Conservation (phyloP, 2,797 vertebrate genomes). For the Coregonus ussuriensis region DNA sequence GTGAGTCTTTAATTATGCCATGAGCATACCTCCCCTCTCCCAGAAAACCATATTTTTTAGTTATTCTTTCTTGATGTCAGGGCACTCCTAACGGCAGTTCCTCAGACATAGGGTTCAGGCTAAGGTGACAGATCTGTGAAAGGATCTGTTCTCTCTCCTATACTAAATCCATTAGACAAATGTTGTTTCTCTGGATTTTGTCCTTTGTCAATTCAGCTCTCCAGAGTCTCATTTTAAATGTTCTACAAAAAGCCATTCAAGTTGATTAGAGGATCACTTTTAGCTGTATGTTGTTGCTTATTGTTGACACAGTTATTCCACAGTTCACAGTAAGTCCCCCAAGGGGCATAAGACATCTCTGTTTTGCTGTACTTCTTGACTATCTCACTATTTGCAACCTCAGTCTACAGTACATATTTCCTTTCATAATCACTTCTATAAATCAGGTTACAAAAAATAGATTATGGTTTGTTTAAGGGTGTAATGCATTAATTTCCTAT, state of each 20-base stretch:
- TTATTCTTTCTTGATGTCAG: neutral
- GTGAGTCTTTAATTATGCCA: neutral
- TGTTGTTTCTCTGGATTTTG: neutral
- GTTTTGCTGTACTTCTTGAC: neutral
- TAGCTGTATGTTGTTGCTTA: neutral
- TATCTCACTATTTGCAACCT: neutral
- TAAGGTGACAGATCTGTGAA: neutral
- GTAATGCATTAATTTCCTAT: constrained; percentile 49
- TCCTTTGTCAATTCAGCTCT: neutral
- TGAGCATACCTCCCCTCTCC: neutral
- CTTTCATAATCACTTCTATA: constrained; percentile 36
- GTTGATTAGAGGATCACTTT: neutral
- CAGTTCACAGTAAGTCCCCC: neutral
- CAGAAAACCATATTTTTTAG: neutral
- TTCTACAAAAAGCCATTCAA: neutral
- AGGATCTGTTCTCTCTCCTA: neutral
- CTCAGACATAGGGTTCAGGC: neutral
- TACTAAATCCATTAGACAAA: neutral
- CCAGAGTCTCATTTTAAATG: neutral
- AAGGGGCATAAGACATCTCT: neutral
- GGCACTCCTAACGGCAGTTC: neutral
- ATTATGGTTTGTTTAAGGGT: constrained; percentile 40
- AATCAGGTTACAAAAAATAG: constrained; percentile 43
- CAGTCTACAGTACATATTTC: constrained; percentile 15
- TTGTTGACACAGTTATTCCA: neutral